phyloP scores from a whole-genome alignment of 92 coral and sea anemone species.

The Umimayanthus chanpuru region DNA sequence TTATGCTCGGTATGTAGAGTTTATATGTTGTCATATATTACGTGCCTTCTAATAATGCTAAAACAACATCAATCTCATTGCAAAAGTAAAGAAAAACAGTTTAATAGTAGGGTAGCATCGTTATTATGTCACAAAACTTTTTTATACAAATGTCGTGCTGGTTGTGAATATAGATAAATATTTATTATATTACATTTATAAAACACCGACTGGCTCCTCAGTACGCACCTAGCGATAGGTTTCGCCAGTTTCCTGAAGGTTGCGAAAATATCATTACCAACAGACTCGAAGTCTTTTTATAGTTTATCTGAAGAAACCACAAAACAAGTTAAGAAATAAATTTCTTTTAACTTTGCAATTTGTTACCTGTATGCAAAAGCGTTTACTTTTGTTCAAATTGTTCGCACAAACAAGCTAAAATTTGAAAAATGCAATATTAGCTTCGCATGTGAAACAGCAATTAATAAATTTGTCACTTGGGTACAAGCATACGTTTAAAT shows the following conservation, averaged over 20 bases:
- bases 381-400: slow-evolving; percentile 25
- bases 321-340: slow-evolving; percentile 23
- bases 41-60: slow-evolving; percentile 4
- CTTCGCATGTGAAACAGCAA: slow-evolving; percentile 4
- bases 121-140: background rate
- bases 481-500: background rate
- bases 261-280: background rate
- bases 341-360: slow-evolving; percentile 21
- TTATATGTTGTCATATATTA: background rate
- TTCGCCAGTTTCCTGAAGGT: background rate
- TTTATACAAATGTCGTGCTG: background rate
- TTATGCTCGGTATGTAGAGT: slow-evolving; percentile 23
- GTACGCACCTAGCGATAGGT: background rate
- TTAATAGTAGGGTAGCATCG: background rate
- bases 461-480: background rate
- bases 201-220: background rate
- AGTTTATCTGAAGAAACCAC: slow-evolving; percentile 42
- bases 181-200: background rate
- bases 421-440: slow-evolving; percentile 29
- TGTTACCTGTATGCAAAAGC: slow-evolving; percentile 31
- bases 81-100: slow-evolving; percentile 1
- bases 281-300: slow-evolving; percentile 14
- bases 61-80: slow-evolving; percentile 17
- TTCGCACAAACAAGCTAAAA: slow-evolving; percentile 28
- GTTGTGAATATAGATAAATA: background rate